Percentiles rank a stretch among this genome's conserved stretches.
phyloP scores from a whole-genome alignment of 2,888 invertebrate genomes.

The Drosophila anomalipes region DNA sequence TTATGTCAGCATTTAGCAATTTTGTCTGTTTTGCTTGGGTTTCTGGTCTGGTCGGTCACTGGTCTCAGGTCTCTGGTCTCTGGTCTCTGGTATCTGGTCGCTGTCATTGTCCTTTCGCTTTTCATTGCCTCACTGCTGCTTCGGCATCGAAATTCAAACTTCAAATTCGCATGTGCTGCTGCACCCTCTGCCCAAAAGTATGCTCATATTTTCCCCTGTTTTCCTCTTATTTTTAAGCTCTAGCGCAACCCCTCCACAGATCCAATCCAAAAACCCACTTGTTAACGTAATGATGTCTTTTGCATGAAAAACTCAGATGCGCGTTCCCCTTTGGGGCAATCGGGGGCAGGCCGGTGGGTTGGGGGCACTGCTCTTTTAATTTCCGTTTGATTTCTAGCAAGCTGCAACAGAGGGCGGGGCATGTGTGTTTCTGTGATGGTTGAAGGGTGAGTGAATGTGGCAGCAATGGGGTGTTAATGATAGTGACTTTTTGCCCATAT shows the following conservation, averaged over 20 bases:
- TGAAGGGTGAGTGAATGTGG: slow-evolving; percentile 11
- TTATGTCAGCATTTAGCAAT: slow-evolving; percentile 65
- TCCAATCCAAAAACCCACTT: slow-evolving; percentile 33
- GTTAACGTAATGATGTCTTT: slow-evolving; percentile 74
- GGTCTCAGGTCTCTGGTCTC: slow-evolving; percentile 19
- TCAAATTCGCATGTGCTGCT: slow-evolving; percentile 48
- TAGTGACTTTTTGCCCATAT: slow-evolving; percentile 55
- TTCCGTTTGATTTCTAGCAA: slow-evolving; percentile 70
- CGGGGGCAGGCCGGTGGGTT: background rate
- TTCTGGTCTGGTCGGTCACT: slow-evolving; percentile 19
- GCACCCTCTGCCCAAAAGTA: slow-evolving; percentile 14
- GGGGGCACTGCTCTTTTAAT: slow-evolving; percentile 56
- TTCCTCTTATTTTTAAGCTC: slow-evolving; percentile 9
- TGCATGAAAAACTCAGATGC: slow-evolving; percentile 52
- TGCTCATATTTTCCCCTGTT: slow-evolving; percentile 42
- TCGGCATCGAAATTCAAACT: slow-evolving; percentile 22
- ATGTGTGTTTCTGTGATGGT: background rate
- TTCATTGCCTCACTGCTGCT: slow-evolving; percentile 40
- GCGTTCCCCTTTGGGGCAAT: slow-evolving; percentile 15
- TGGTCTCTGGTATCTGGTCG: slow-evolving; percentile 9
- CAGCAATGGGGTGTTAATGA: slow-evolving; percentile 54
- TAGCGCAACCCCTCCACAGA: background rate
- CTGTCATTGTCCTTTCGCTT: slow-evolving; percentile 60
- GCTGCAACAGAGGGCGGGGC: slow-evolving; percentile 4
- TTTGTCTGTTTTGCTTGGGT: slow-evolving; percentile 47